phyloP scores from a whole-genome alignment of 2,113 vertebrate species.

The Menura novaehollandiae region DNA sequence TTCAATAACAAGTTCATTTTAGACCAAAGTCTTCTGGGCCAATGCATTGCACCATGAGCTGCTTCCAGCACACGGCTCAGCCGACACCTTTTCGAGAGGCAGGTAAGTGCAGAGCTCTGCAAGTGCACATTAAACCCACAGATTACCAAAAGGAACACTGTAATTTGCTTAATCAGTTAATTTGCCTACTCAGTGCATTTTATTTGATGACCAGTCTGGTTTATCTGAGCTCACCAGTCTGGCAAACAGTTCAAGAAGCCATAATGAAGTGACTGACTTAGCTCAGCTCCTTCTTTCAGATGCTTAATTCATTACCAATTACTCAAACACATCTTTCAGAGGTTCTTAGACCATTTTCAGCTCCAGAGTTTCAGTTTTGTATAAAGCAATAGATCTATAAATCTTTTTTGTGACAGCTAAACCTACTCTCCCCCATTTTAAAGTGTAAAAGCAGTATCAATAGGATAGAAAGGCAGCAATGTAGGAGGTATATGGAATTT shows the following conservation, averaged over 20 bases:
- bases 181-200: background rate
- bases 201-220: background rate
- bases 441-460: background rate
- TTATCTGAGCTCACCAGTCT: background rate
- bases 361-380: background rate
- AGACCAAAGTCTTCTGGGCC: background rate
- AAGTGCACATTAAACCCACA: background rate
- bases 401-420: background rate
- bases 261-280: background rate
- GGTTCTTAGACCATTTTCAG: background rate
- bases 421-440: background rate
- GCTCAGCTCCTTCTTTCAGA: slow-evolving; percentile 10
- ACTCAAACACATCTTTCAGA: background rate
- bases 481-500: background rate
- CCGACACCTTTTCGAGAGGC: accelerated
- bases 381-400: background rate
- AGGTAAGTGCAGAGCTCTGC: background rate
- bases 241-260: background rate
- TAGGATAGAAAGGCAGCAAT: background rate
- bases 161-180: background rate
- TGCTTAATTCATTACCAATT: background rate
- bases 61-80: accelerated
- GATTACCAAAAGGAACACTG: background rate
- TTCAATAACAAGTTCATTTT: background rate
- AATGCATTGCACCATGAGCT: accelerated